Evolutionary conservation across 2,797 vertebrate species (phyloP).

Genomic region (Ceryle rudis): DNA sequence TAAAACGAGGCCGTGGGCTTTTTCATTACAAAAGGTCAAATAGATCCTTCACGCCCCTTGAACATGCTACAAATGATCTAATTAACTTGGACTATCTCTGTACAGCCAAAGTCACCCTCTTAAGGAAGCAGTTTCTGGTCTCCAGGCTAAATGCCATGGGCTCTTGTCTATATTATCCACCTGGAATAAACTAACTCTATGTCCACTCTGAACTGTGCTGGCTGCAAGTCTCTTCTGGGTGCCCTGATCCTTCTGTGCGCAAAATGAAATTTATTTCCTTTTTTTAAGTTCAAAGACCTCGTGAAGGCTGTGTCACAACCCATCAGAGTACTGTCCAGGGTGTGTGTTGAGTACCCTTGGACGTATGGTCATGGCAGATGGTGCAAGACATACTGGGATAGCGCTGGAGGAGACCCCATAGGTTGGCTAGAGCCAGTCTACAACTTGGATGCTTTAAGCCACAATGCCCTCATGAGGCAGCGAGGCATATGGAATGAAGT

Average conservation of each 20-base stretch:
- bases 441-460: not conserved
- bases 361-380: slow-evolving; percentile 12
- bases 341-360: not conserved
- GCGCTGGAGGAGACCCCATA: not conserved
- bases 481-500: not conserved
- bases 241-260: not conserved
- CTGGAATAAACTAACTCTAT: not conserved
- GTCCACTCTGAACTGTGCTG: not conserved
- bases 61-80: not conserved
- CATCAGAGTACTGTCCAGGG: not conserved
- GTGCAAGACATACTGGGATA: not conserved
- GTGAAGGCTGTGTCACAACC: not conserved
- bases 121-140: not conserved
- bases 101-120: not conserved
- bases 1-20: not conserved
- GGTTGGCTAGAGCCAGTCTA: not conserved
- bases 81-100: not conserved
- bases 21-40: not conserved
- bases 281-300: not conserved
- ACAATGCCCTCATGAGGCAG: not conserved
- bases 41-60: not conserved
- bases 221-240: not conserved
- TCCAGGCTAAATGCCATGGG: not conserved
- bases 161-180: not conserved
- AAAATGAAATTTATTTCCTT: not conserved